phyloP scores from a whole-genome alignment of 1,140 invertebrate species.

The Acyrthosiphon pisum region DNA sequence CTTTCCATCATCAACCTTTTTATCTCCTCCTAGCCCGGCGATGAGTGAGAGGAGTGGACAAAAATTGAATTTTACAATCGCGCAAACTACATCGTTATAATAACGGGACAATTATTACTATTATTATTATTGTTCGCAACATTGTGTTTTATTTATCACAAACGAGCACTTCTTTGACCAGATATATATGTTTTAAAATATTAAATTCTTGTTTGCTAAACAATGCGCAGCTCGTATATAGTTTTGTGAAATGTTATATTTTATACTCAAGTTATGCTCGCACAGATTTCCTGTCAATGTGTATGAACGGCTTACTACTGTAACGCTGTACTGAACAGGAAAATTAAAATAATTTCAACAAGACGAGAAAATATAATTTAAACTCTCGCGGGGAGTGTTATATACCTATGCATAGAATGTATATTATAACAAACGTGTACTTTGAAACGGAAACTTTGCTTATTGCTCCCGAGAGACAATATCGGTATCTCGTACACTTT shows the following conservation, averaged over 20 bases:
- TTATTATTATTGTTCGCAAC: background rate
- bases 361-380: background rate
- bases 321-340: background rate
- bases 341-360: conserved; percentile 6
- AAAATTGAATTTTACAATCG: conserved; percentile 23
- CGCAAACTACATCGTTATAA: background rate
- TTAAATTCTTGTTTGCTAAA: background rate
- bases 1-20: background rate
- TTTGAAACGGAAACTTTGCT: background rate
- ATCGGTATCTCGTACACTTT: background rate
- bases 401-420: background rate
- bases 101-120: background rate
- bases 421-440: background rate
- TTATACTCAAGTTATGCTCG: background rate
- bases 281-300: background rate
- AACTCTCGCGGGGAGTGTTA: background rate
- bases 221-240: background rate
- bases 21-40: background rate
- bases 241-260: background rate
- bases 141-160: conserved; percentile 12
- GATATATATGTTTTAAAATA: background rate
- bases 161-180: conserved; percentile 15
- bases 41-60: background rate
- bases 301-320: background rate
- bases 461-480: background rate